These are phyloP conservation scores for Prosopocoilus inquinatus DNA, from an alignment of 2,888 invertebrate genomes.

Conservation along the genomic window DNA sequence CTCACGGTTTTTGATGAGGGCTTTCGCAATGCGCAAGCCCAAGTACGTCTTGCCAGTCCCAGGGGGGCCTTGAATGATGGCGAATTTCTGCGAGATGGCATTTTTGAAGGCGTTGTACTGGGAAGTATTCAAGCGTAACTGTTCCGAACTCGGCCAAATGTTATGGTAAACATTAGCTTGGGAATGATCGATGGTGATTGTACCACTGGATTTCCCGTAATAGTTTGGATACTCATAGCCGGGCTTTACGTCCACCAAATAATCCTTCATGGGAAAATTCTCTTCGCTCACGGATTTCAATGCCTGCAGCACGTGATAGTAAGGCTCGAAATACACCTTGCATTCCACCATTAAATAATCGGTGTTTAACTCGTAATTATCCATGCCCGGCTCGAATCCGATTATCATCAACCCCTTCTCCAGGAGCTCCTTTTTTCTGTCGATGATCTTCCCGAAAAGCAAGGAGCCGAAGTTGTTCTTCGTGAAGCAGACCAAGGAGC, in stretches of 20 bases:
- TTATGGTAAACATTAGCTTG: conserved; percentile 28
- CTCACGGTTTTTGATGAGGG: conserved; percentile 43
- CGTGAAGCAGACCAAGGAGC: conserved; percentile 72
- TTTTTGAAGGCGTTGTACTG: conserved; percentile 67
- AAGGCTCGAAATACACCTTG: conserved; percentile 79
- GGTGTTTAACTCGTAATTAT: conserved; percentile 14
- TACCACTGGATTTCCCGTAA: background rate
- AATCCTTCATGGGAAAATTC: conserved; percentile 66
- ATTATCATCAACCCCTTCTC: conserved; percentile 56
- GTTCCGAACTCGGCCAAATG: conserved; percentile 52
- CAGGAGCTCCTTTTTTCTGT: conserved; percentile 53
- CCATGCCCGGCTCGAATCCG: conserved; percentile 48
- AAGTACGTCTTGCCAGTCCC: conserved; percentile 80
- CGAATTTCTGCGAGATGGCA: conserved; percentile 67
- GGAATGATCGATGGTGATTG: conserved; percentile 5
- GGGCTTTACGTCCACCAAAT: conserved; percentile 55
- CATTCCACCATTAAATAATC: conserved; percentile 70
- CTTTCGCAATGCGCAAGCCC: conserved; percentile 69
- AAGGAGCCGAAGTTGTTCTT: conserved; percentile 66
- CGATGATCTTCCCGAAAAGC: conserved; percentile 67
- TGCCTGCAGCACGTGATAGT: conserved; percentile 70
- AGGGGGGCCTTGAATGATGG: conserved; percentile 77
- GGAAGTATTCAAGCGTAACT: conserved; percentile 60
- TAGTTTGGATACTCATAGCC: conserved; percentile 24
- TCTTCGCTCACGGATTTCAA: conserved; percentile 58